Evolutionary conservation across 1,140 invertebrate species (phyloP), one percentile per base, ranked within the genome.

Genomic region (Archivesica marissinica): DNA sequence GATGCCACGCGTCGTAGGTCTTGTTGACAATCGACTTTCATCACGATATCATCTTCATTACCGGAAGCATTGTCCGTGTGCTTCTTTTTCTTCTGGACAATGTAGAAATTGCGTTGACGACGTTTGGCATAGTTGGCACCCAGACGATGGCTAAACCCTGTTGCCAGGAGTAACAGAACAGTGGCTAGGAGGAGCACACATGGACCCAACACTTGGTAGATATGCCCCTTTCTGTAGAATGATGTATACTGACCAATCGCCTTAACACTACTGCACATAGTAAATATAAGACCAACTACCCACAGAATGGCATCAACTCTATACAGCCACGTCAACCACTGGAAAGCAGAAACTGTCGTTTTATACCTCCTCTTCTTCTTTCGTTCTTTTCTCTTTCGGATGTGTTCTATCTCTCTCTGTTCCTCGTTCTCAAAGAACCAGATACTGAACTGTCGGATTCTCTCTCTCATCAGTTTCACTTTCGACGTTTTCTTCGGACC

Each of bases 361-460:
- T n/a, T 2, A 25, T 33, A 7, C 39, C 25, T 35, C 47, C 50
- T 68, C 6, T 41, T 35, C 35, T 54, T 44, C 20, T 81, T 68
- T n/a, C 78, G 35, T 35, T 47, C 47, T 50, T n/a, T 7, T 50
- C 78, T 47, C 7, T 41, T 39, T n/a, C 23, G 68, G 41, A 54
- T 30, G 44, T 44, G 44, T n/a, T 81, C 59, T 3, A 50, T 50
- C n/a, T 81, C 78, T 39, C 30, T 28, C 1, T 70, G 41, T 0
- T 81, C 78, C 25, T 81, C 59, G 20, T 30, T 52, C 35, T 81
- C 78, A 15, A 66, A 81, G 28, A 68, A 70, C 78, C 78, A 81
- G 38, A 81, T 81, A 30, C 78, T 81, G 66, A 81, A 81, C 59
- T 81, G 78, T 41, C 44, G 38, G 3, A 70, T 81, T 0, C 78